phyloP scores from a whole-genome alignment of 1,140 invertebrate species.

The Lordiphosa clarofinis region DNA sequence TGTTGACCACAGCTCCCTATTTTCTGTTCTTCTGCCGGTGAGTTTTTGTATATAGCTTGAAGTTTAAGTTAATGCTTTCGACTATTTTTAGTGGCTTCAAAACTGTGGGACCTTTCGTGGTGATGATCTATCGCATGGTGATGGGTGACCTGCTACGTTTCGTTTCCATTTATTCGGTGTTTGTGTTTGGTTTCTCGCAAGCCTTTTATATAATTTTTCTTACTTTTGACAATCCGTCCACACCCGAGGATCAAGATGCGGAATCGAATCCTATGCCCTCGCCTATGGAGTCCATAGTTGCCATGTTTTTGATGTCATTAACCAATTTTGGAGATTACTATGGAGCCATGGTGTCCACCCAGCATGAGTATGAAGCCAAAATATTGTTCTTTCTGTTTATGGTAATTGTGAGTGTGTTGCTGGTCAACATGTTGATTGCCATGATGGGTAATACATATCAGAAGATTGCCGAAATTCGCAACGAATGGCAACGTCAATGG shows the following conservation, averaged over 20 bases:
- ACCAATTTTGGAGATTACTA: conserved; percentile 98
- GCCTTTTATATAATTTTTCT: conserved; percentile 96
- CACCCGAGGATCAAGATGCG: conserved; percentile 84
- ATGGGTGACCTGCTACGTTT: conserved; percentile 96
- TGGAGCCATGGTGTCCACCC: conserved; percentile 91
- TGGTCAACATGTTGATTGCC: conserved; percentile 99
- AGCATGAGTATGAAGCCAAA: conserved; percentile 93
- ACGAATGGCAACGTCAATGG: conserved; percentile 99
- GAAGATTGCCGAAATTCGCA: conserved; percentile 97
- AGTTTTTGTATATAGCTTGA: not conserved
- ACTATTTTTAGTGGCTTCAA: conserved; percentile 91
- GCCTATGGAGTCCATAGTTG: conserved; percentile 95
- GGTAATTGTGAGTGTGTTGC: conserved; percentile 95
- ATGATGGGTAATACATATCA: conserved; percentile 99
- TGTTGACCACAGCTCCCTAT: conserved; percentile 97
- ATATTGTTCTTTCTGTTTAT: conserved; percentile 96
- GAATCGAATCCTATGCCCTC: conserved; percentile 91
- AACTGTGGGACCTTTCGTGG: conserved; percentile 98
- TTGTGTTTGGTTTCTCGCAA: conserved; percentile 99
- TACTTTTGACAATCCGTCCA: conserved; percentile 89
- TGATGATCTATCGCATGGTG: conserved; percentile 99
- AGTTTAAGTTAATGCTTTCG: not conserved
- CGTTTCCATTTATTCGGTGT: conserved; percentile 97
- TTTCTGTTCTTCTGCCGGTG: conserved; percentile 99
- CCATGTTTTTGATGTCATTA: conserved; percentile 98